Evolutionary conservation across 2,797 vertebrate species (phyloP).

Genomic region (Eutrigla gurnardus): DNA sequence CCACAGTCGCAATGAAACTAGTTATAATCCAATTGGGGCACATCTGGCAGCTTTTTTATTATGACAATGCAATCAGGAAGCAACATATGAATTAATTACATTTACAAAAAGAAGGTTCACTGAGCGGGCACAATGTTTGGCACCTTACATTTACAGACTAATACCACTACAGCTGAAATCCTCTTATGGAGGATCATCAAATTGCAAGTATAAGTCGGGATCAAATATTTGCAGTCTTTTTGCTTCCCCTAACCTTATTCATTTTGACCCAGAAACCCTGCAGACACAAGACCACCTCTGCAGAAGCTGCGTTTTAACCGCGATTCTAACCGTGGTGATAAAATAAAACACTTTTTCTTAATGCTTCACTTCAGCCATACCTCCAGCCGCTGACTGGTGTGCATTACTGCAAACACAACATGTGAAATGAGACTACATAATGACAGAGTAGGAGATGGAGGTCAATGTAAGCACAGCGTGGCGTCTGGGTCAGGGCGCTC

Average conservation of each 20-base stretch:
- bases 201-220: conserved; percentile 5
- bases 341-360: conserved; percentile 63
- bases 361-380: conserved; percentile 45
- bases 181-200: conserved; percentile 2
- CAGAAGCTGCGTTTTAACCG: conserved; percentile 29
- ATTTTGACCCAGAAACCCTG: conserved; percentile 37
- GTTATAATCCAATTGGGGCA: conserved; percentile 58
- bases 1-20: conserved; percentile 64
- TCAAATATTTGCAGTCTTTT: conserved; percentile 4
- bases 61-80: conserved; percentile 59
- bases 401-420: conserved; percentile 72
- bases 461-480: conserved; percentile 62
- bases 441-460: conserved; percentile 65
- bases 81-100: conserved; percentile 37
- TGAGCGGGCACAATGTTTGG: conserved; percentile 11
- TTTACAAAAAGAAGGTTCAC: conserved; percentile 32
- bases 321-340: conserved; percentile 48
- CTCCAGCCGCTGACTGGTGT: conserved; percentile 61
- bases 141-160: conserved; percentile 5
- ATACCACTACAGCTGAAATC: conserved; percentile 21
- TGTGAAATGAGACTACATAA: conserved; percentile 70
- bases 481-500: conserved; percentile 66
- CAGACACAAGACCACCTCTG: conserved; percentile 24
- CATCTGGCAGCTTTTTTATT: conserved; percentile 64
- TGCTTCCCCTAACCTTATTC: conserved; percentile 1